phyloP scores from a whole-genome alignment of 2,113 vertebrate species.

The Hemichromis elongatus region DNA sequence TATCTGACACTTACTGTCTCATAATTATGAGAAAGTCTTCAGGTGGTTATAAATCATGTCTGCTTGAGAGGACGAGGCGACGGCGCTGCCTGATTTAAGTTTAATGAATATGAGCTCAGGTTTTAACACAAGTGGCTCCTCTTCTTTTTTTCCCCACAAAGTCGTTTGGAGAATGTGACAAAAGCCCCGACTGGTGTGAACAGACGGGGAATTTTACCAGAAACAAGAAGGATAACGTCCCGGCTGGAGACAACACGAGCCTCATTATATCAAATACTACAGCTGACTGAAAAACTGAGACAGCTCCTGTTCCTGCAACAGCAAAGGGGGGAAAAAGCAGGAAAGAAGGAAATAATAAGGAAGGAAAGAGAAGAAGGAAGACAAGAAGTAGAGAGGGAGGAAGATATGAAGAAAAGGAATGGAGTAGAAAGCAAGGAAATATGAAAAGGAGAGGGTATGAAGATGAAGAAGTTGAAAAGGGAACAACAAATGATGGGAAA shows the following conservation, averaged over 20 bases:
- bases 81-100: neutral
- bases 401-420: neutral
- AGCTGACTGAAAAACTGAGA: neutral
- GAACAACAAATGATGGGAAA: neutral
- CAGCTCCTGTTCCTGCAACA: neutral
- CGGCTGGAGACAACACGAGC: rapidly evolving
- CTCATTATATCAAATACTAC: neutral
- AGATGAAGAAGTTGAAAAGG: neutral
- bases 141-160: neutral
- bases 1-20: neutral
- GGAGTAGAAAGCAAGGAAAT: neutral
- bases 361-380: rapidly evolving
- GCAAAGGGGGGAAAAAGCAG: neutral
- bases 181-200: neutral
- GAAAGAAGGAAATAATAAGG: neutral
- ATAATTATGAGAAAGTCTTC: neutral
- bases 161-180: neutral
- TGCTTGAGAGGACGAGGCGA: neutral
- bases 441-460: neutral
- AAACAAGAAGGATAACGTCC: neutral
- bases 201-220: neutral
- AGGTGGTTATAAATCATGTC: neutral
- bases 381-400: neutral
- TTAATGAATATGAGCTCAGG: neutral
- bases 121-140: neutral